These are phyloP conservation scores for Hirtodrosophila histrioides DNA, from an alignment of 2,888 invertebrate species.

Conservation along the genomic window DNA sequence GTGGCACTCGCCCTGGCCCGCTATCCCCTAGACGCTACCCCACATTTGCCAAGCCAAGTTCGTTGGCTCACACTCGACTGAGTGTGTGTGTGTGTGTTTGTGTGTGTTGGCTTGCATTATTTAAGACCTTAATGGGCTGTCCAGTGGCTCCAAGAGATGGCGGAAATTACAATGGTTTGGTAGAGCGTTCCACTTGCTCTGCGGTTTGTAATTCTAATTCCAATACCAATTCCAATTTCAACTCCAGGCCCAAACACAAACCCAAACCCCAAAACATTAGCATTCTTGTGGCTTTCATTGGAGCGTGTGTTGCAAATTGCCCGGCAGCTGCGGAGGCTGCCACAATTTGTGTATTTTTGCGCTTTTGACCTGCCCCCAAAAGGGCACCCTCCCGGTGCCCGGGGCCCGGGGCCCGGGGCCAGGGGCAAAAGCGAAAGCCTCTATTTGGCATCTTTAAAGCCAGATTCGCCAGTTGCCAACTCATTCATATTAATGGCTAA, in stretches of 20 bases:
- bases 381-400: constrained; percentile 22
- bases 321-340: constrained; percentile 36
- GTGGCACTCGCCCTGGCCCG: constrained; percentile 4
- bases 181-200: constrained; percentile 49
- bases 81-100: background rate
- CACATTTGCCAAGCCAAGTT: constrained; percentile 26
- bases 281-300: constrained; percentile 68
- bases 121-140: constrained; percentile 61
- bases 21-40: background rate
- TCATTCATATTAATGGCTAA: constrained; percentile 47
- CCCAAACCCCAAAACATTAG: constrained; percentile 23
- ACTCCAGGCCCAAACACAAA: no score
- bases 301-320: constrained; percentile 66
- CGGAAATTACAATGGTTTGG: constrained; percentile 55
- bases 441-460: background rate
- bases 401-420: no score
- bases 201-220: constrained; percentile 68
- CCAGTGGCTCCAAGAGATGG: constrained; percentile 11
- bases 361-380: constrained; percentile 2
- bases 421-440: constrained; percentile 49
- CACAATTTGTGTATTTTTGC: constrained; percentile 19
- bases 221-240: constrained; percentile 46
- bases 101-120: constrained; percentile 38
- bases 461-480: constrained; percentile 34
- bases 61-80: constrained; percentile 30